Percentiles rank a stretch among this genome's conserved stretches.
Evolutionary conservation across 2,888 invertebrate species (phyloP).

Genomic region (Mystacides longicornis): DNA sequence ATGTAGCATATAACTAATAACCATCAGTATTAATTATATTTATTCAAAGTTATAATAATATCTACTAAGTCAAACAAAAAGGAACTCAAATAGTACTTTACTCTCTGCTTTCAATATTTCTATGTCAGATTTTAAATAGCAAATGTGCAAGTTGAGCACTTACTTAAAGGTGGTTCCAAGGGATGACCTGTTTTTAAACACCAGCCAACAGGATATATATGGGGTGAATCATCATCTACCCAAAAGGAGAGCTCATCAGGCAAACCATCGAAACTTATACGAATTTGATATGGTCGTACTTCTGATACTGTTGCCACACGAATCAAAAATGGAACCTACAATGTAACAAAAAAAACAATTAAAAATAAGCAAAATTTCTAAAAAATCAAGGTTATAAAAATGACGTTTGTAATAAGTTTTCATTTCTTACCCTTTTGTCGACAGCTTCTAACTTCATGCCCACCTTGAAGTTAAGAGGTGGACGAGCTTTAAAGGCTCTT

Average conservation of each 20-base stretch:
- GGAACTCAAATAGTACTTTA: too few relatives aligned
- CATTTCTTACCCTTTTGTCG: constrained; percentile 60
- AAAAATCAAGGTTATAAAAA: neutral
- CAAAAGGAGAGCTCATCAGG: constrained; percentile 75
- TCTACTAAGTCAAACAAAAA: too few relatives aligned
- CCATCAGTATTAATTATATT: too few relatives aligned
- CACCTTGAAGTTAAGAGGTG: constrained; percentile 68
- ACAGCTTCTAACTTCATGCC: constrained; percentile 87
- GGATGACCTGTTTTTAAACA: constrained; percentile 83
- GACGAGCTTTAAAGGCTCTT: constrained; percentile 73
- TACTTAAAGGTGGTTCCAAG: constrained; percentile 75
- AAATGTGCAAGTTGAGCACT: constrained; percentile 31
- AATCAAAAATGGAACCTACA: constrained; percentile 71
- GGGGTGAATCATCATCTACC: constrained; percentile 85
- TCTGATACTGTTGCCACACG: constrained; percentile 78
- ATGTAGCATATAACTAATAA: too few relatives aligned
- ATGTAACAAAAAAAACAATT: neutral
- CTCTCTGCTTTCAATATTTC: too few relatives aligned
- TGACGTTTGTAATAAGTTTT: too few relatives aligned
- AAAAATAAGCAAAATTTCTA: neutral
- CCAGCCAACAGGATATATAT: constrained; percentile 90
- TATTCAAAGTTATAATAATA: too few relatives aligned
- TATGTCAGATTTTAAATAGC: neutral
- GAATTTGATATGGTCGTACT: constrained; percentile 66
- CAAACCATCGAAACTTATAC: constrained; percentile 86